phyloP scores from a whole-genome alignment of 2,888 invertebrate genomes.

The Dione juno region DNA sequence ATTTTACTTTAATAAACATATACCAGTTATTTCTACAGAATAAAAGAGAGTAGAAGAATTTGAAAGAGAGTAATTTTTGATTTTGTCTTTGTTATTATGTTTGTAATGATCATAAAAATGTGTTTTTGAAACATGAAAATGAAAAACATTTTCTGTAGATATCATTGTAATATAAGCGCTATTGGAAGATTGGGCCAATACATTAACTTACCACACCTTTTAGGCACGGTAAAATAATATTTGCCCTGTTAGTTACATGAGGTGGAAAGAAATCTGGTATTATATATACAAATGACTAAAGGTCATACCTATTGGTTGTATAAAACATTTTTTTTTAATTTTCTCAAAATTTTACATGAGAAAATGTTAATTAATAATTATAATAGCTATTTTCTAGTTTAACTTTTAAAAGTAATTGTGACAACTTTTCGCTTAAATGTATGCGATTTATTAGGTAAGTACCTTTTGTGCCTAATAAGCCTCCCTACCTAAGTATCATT shows the following conservation, averaged over 20 bases:
- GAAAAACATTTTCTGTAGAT: neutral
- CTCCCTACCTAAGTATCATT: slow-evolving; percentile 51
- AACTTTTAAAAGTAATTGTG: too few species aligned
- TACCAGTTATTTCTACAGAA: too few species aligned
- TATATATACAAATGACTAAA: neutral
- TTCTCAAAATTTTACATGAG: too few species aligned
- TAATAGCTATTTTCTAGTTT: neutral
- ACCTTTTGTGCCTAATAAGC: slow-evolving; percentile 44
- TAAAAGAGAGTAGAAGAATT: too few species aligned
- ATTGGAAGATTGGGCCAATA: neutral
- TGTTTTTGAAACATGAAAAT: neutral
- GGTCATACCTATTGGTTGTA: neutral
- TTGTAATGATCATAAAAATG: neutral
- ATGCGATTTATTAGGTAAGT: slow-evolving; percentile 16
- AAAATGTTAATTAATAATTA: too few species aligned
- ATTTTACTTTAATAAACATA: too few species aligned
- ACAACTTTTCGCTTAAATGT: neutral
- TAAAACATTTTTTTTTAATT: too few species aligned
- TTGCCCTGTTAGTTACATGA: neutral
- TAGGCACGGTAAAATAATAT: slow-evolving; percentile 13
- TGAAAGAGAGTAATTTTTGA: too few species aligned
- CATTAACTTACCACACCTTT: neutral
- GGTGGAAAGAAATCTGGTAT: neutral
- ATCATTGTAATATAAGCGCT: neutral
- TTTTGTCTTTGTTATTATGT: neutral